Conservation (phyloP, 2,113 vertebrate genomes). For the Pterocles gutturalis region DNA sequence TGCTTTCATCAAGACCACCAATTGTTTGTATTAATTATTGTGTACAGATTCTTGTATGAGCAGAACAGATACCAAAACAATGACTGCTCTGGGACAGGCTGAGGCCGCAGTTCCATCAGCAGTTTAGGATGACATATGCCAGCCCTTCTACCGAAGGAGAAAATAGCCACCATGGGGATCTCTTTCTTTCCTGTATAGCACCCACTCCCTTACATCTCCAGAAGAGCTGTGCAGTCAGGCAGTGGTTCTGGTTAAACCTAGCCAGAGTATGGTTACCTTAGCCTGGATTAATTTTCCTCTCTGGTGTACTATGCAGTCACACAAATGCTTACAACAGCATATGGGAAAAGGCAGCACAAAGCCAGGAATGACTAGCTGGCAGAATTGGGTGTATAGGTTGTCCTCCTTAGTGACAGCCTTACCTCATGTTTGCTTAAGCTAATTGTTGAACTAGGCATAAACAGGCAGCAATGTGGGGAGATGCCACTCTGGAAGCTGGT, state of each 20-base stretch:
- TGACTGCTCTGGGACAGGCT: neutral
- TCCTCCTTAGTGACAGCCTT: neutral
- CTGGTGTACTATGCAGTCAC: neutral
- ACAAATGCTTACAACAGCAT: neutral
- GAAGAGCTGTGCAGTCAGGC: neutral
- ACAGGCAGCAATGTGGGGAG: neutral
- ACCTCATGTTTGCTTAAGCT: neutral
- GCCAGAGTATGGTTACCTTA: neutral
- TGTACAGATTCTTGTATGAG: neutral
- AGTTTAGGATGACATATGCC: neutral
- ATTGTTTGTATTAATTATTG: neutral
- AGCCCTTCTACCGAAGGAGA: neutral
- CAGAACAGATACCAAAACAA: neutral
- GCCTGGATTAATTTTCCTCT: neutral
- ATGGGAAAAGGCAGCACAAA: neutral
- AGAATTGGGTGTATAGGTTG: neutral
- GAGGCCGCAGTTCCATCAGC: neutral
- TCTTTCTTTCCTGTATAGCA: neutral
- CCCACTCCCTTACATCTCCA: neutral
- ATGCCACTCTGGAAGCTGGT: neutral
- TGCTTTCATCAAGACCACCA: neutral
- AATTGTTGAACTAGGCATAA: neutral
- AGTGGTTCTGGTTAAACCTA: neutral
- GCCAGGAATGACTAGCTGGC: neutral
- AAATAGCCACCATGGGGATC: neutral